Evolutionary conservation across 1,140 invertebrate genomes (phyloP), one percentile per base, ranked within the genome.

Genomic region (Diorhabda sublineata): DNA sequence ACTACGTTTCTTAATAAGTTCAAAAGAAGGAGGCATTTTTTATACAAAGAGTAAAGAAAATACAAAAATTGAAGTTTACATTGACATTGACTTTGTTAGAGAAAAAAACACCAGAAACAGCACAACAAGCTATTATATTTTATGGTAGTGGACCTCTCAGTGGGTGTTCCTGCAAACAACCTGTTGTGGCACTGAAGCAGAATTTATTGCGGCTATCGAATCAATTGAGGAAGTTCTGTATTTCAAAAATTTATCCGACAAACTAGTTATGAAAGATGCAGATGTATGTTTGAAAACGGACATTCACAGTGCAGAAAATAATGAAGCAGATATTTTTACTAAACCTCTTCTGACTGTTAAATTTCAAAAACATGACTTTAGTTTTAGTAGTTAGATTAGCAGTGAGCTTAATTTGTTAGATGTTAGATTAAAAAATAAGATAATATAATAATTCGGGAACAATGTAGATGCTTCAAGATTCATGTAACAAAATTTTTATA

Each of bases 201-300:
- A 67, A 60, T 67, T 61, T 26, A 58, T 67, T 8, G 57, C 66
- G 6, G 66, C 43, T 61, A 44, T 58, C 42, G 43, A 57, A n/a
- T 6, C 41, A 11, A 58, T 58, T 42, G 26, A 66, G 42, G 65
- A 66, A 11, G 8, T 61, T 8, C 7, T 67, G n/a, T 61, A 67
- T 61, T 9, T 67, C 5, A 61, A 67, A 60, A 11, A 61, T 52
- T n/a, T 60, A 60, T 44, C 26, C 45, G 43, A 61, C 26, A 61
- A 61, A 9, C 3, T 42, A 61, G 42, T 61, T 7, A 44, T 61
- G 6, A 26, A 45, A 61, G 26, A 44, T 42, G n/a, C 66, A 41
- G 26, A 42, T 45, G 60, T 60, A 44, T 43, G n/a, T 67, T 57
- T 58, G 58, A 67, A 41, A 67, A 67, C 45, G 43, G 61, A 67